Base-by-base conservation (phyloP, 2,888 invertebrate genomes). In the Chrysopilus asiliformis region DNA sequence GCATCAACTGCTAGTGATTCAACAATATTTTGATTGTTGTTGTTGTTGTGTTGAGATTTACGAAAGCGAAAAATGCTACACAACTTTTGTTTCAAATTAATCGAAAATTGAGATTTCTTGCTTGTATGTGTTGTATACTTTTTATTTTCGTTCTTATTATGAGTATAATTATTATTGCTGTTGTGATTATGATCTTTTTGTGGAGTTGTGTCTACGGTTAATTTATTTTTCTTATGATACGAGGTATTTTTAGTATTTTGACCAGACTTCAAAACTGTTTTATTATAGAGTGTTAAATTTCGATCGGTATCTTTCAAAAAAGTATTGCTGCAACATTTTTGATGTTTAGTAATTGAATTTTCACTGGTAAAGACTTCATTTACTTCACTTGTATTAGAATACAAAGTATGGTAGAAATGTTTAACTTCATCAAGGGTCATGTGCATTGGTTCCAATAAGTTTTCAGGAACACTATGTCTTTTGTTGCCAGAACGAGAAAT, bases 341-440 rank as follows among this genome's bases (percentile, higher is more conserved):
- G 1, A 36, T 41, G 24, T 13, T 38, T 34, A 12, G 29, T 24
- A 5, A 37, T 18, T 9, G 26, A 32, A 6, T 28, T 32, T 34
- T 36, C 40, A 17, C 32, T 36, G 6, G 15, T 33, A 8, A 39
- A 8, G 43, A 65, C 60, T 42, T 69, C 69, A 32, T 67, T 68
- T 19, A 78, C 77, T 52, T 79, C 79, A 51, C 77, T 77, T 31
- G 77, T 76, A 58, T 77, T 78, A 22, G 83, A 82, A 57, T 85
- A 85, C 28, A 86, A 66, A 6, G 80, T 83, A 47, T 85, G 82
- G 50, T 86, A 68, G 58, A 84, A 85, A 52, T 81, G 80, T 44
- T 84, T 72, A 53, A 86, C 84, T 64, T 86, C 85, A 48, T 82
- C 79, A 39, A 87, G 63, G 8, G 86, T 85, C 75, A 86, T 79